Evolutionary conservation across 2,888 invertebrate species (phyloP), one percentile per base, ranked within the genome.

Genomic region (Plusia festucae): DNA sequence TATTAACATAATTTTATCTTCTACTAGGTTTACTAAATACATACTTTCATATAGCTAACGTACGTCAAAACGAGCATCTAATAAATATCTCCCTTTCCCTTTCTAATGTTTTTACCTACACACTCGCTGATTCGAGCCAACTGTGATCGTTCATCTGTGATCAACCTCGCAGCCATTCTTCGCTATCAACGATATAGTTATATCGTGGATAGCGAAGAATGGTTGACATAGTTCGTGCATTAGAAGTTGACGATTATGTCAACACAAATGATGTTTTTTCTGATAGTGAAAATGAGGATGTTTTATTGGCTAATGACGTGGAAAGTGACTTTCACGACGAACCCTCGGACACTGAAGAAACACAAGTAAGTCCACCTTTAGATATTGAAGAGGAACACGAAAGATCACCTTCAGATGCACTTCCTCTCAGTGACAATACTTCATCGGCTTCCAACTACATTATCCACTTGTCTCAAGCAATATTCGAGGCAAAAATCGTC

Each of bases 281-380:
- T 55, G 20, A 34, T 20, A 55, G 40, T 34, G 40, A 55, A 40
- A 55, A 16, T 13, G 40, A 55, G 15, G 55, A 55, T 13, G 18
- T 7, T 20, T 11, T 55, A 5, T 16, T 20, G 55, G 22, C 13
- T 20, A 40, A 40, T 40, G 18, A 20, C 15, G 40, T 40, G 0
- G 34, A 55, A 55, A 40, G 22, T 40, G 55, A 55, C 11, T 16
- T 13, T 55, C 18, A 55, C 18, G 34, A 55, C 22, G 67, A 53
- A 54, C 54, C 58, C 34, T 54, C 61, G 58, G 58, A 51, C 54
- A 30, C 58, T 32, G 53, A 60, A 61, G 60, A 15, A 9, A n/a
- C 15, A 24, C 40, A 40, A 40, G 40, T n/a, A n/a, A 13, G 5
- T 40, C 15, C 8, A 24, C 24, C 24, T 24, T 24, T 24, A 24